Base-by-base conservation (phyloP, 2,797 vertebrate genomes). In the Chrysolophus pictus region DNA sequence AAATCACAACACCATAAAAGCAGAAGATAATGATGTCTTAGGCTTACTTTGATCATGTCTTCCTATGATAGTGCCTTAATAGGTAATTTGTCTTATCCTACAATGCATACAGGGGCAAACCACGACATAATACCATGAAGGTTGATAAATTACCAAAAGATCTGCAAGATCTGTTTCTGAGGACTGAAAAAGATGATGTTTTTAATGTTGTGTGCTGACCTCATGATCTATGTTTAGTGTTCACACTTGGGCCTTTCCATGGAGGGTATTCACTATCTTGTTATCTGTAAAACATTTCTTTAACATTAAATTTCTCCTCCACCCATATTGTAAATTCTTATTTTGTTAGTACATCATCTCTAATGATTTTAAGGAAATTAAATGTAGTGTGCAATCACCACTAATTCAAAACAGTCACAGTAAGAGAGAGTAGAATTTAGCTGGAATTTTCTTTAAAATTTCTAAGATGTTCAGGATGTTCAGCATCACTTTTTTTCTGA, bases 101-200 rank as follows among this genome's bases (percentile, higher is more conserved):
- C 39, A 84, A 92, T 87, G 56, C 39, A 86, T 90, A 91, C 74
- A 70, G 49, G 58, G 64, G 29, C 26, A 88, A 92, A 93, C 14
- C 31, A 46, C 60, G 53, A 64, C 67, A 42, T 82, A 67, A 88
- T 47, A 84, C 56, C 31, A 76, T 81, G 69, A 91, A 75, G 42
- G 82, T 86, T 92, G 79, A 93, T 81, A 89, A 93, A 95, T 78
- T 92, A 51, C 59, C 10, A 5, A 63, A 85, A 88, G n/a, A 81
- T 82, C 41, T 62, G 31, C 60, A 71, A 77, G 23, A 9, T 12
- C 23, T 49, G 31, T 77, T 88, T 49, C 8, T 73, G 60, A 84
- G 88, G 71, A 86, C 39, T 76, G 68, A 84, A 93, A 91, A 92
- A 81, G n/a, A 91, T 64, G 22, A 12, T 64, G 21, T 58, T 87